Base-by-base conservation (phyloP, 2,888 invertebrate genomes). In the Octodonta nipae region DNA sequence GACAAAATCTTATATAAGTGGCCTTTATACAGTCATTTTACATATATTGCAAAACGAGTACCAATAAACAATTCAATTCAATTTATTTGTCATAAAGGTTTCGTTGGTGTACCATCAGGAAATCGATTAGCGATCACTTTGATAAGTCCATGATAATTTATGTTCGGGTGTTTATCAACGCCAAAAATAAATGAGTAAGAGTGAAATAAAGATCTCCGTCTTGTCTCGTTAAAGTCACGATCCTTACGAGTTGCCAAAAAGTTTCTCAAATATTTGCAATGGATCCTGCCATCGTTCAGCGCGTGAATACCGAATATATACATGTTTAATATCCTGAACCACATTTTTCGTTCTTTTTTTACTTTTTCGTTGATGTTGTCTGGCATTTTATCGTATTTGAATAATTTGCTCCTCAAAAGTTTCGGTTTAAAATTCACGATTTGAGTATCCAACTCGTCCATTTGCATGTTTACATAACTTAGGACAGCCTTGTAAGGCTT, bases 321-420 rank as follows among this genome's bases (percentile, higher is more conserved):
- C 22, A 22, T 22, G 22, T 22, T 22, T 11, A 22, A 22, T 11
- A 11, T 22, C 11, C 22, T 22, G 22, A 10, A 22, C 22, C 22
- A 22, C 10, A 22, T 10, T 3, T 3, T 11, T 2, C 2, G n/a
- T 11, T 22, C 4, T 2, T 22, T 22, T 22, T 4, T n/a, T n/a
- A 20, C 7, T 7, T 20, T 20, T 20, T 20, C 20, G 6, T 20
- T 6, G 7, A 6, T n/a, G n/a, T 22, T 22, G n/a, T n/a, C n/a
- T n/a, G n/a, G n/a, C 4, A 3, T 3, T 11, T 4, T 22, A n/a
- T 3, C 22, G 10, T 10, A 10, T 22, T 22, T 4, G 22, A 10
- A 22, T 11, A 22, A 22, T 11, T 22, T 22, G 22, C 11, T 11
- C 22, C 22, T 2, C 10, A 22, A 11, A 11, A 22, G 4, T 11